Conservation (phyloP, 23 tunicate genomes). For the Halocynthia aurantium region DNA sequence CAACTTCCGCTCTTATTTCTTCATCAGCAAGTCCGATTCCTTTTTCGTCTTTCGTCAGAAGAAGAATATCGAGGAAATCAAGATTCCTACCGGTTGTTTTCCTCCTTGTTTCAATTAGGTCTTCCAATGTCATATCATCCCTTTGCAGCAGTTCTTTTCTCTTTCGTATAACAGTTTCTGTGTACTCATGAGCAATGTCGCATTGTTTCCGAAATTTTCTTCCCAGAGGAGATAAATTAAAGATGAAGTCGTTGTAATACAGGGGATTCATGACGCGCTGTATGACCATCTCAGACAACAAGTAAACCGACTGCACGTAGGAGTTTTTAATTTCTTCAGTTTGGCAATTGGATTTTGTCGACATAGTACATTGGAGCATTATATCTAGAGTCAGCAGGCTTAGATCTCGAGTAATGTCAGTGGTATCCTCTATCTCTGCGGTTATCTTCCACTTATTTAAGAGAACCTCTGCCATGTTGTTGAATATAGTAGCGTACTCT, state of each 20-base stretch:
- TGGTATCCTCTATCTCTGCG: neutral
- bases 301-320: slow-evolving; percentile 33
- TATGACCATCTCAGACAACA: neutral
- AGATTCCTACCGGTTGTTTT: neutral
- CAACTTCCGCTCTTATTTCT: slow-evolving; percentile 68
- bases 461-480: neutral
- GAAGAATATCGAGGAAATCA: slow-evolving; percentile 51
- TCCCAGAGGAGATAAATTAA: slow-evolving; percentile 23
- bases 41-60: slow-evolving; percentile 44
- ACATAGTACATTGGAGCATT: slow-evolving; percentile 43
- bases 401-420: slow-evolving; percentile 48
- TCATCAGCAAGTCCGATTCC: slow-evolving; percentile 51
- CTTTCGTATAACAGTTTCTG: slow-evolving; percentile 24
- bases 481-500: neutral
- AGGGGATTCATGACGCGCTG: slow-evolving; percentile 29
- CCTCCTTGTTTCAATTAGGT: neutral
- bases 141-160: neutral
- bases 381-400: slow-evolving; percentile 60
- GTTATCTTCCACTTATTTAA: neutral
- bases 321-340: slow-evolving; percentile 19
- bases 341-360: slow-evolving; percentile 50
- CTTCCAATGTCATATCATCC: neutral
- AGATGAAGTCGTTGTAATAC: slow-evolving; percentile 33
- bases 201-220: slow-evolving; percentile 23
- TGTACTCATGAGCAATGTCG: slow-evolving; percentile 18